Conservation (phyloP, 2,797 vertebrate species). For the Oreochromis mossambicus region DNA sequence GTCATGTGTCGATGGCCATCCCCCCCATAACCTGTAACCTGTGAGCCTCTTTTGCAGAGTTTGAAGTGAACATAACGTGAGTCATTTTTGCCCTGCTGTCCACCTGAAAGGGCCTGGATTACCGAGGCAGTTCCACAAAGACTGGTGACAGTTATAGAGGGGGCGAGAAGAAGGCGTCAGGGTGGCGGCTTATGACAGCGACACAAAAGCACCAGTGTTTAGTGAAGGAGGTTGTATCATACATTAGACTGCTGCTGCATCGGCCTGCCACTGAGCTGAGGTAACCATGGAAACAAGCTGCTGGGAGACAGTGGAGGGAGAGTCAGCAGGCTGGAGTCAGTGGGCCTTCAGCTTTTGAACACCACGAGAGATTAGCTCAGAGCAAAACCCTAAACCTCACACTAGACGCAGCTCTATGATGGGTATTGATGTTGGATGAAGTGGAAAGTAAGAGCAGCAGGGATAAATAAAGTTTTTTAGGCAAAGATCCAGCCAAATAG, state of each 20-base stretch:
- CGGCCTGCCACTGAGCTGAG: slow-evolving; percentile 59
- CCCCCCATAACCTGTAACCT: not conserved
- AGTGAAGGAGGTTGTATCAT: slow-evolving; percentile 57
- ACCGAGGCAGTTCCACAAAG: slow-evolving; percentile 1
- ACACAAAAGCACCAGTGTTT: slow-evolving; percentile 62
- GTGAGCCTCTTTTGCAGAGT: not conserved
- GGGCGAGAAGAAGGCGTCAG: slow-evolving; percentile 6
- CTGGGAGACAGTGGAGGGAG: slow-evolving; percentile 58
- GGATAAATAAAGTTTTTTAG: slow-evolving; percentile 35
- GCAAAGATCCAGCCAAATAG: slow-evolving; percentile 27
- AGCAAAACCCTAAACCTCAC: slow-evolving; percentile 54
- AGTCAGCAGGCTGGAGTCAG: slow-evolving; percentile 61
- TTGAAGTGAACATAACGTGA: not conserved
- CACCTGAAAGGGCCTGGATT: not conserved
- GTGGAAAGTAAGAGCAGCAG: slow-evolving; percentile 19
- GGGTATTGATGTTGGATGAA: slow-evolving; percentile 46
- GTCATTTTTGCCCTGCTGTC: not conserved
- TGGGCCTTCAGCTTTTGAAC: slow-evolving; percentile 71
- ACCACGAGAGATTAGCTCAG: slow-evolving; percentile 69
- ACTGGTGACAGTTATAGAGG: slow-evolving; percentile 1
- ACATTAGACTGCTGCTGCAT: slow-evolving; percentile 62
- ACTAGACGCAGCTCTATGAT: slow-evolving; percentile 30
- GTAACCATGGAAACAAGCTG: slow-evolving; percentile 82
- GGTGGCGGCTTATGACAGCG: slow-evolving; percentile 53
- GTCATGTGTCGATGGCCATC: slow-evolving; percentile 8